Evolutionary conservation across 2,888 invertebrate species (phyloP).

Genomic region (Sesamia inferens): DNA sequence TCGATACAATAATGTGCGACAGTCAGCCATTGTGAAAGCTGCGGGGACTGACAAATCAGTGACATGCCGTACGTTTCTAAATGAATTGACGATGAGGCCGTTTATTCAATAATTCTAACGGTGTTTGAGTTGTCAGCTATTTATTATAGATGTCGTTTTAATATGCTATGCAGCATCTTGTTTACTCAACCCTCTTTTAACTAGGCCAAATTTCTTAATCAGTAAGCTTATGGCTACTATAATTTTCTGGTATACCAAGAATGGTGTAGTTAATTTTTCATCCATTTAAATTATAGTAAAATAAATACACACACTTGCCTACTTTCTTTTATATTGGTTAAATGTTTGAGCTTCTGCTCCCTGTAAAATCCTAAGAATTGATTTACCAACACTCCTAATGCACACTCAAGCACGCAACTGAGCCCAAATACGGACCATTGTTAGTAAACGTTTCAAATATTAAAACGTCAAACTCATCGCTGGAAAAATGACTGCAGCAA

Average conservation of each 20-base stretch:
- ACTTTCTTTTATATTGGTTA: conserved; percentile 6
- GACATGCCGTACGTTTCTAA: conserved; percentile 60
- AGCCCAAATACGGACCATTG: conserved; percentile 53
- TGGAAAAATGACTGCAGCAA: conserved; percentile 82
- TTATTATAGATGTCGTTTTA: not conserved
- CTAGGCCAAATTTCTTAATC: not conserved
- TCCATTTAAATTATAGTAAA: too few relatives aligned
- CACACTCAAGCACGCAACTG: conserved; percentile 48
- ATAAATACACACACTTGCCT: not conserved
- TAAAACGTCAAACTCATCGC: conserved; percentile 64
- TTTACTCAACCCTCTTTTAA: not conserved
- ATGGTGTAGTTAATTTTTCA: not conserved
- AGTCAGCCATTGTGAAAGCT: conserved; percentile 73
- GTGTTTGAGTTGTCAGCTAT: conserved; percentile 17
- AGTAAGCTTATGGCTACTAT: too few relatives aligned
- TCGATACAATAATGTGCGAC: conserved; percentile 73
- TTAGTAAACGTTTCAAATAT: conserved; percentile 57
- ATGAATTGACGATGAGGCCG: conserved; percentile 43
- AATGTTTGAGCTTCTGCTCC: conserved; percentile 41
- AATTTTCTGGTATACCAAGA: not conserved
- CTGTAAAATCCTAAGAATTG: conserved; percentile 54
- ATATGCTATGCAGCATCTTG: not conserved
- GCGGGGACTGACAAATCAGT: conserved; percentile 75
- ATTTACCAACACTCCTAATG: conserved; percentile 49
- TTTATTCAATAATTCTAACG: conserved; percentile 47